Percentiles rank a stretch among this genome's conserved stretches.
Evolutionary conservation across 2,888 invertebrate genomes (phyloP).

Genomic region (Dynastes maya): DNA sequence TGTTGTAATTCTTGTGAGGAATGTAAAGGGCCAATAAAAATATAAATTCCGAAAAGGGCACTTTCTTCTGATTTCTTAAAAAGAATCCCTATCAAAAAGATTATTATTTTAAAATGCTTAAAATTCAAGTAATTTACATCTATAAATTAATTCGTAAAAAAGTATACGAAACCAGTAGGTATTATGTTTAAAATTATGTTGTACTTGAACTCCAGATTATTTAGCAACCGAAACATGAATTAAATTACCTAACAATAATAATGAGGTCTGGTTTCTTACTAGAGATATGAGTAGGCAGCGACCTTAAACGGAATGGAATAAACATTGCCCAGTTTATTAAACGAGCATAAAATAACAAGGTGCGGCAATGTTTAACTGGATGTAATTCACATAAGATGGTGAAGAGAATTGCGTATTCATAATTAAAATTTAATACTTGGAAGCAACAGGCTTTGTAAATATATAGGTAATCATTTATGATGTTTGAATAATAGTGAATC

Average conservation of each 20-base stretch:
- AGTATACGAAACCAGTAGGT: no score
- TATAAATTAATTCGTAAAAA: no score
- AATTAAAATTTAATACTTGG: slow-evolving; percentile 17
- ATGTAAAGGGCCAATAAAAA: no score
- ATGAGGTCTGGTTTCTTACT: background rate
- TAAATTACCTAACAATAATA: slow-evolving; percentile 2
- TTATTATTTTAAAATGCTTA: no score
- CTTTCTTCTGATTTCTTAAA: no score
- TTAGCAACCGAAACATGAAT: background rate
- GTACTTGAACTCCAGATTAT: background rate
- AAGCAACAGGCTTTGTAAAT: background rate
- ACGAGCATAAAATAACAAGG: slow-evolving; percentile 16
- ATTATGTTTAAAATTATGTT: no score
- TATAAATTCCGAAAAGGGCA: no score
- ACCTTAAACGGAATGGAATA: slow-evolving; percentile 17
- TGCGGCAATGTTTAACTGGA: slow-evolving; percentile 15
- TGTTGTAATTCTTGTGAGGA: no score
- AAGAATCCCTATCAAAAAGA: no score
- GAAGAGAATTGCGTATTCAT: background rate
- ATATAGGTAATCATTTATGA: background rate
- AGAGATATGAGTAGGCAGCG: background rate
- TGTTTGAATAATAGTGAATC: no score
- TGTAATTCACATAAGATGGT: slow-evolving; percentile 11
- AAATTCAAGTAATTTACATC: no score
- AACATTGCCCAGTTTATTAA: slow-evolving; percentile 23